Percentiles rank a stretch among this genome's conserved stretches.
Evolutionary conservation across 1,140 invertebrate genomes (phyloP).

Genomic region (Vollenhovia emeryi): DNA sequence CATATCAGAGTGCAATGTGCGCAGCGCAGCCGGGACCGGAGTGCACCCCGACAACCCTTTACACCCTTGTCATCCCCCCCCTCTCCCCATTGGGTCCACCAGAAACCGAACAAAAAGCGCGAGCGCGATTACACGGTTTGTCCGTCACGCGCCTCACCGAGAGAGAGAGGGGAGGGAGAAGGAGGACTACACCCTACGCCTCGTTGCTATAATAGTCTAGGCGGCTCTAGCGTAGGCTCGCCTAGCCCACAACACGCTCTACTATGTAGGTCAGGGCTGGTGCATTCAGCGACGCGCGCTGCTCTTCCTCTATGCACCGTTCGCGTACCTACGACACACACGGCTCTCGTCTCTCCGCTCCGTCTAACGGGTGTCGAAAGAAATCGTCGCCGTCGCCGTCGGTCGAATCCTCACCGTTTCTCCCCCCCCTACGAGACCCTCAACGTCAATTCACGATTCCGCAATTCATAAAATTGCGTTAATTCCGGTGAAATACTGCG

Average conservation of each 20-base stretch:
- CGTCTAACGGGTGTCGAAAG: constrained; percentile 75
- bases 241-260: constrained; percentile 84
- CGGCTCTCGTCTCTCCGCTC: constrained; percentile 47
- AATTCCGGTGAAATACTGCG: background rate
- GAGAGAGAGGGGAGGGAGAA: constrained; percentile 31
- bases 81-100: background rate
- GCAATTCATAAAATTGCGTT: background rate
- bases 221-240: constrained; percentile 80
- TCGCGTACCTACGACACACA: constrained; percentile 70
- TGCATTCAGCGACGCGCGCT: constrained; percentile 83
- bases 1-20: background rate
- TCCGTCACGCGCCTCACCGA: constrained; percentile 30
- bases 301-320: constrained; percentile 83
- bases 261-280: constrained; percentile 86
- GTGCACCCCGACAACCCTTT: constrained; percentile 6
- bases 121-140: constrained; percentile 48
- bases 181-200: constrained; percentile 65
- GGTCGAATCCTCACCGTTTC: background rate
- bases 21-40: background rate
- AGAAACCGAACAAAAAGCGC: constrained; percentile 22
- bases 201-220: constrained; percentile 83
- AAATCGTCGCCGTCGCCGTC: background rate
- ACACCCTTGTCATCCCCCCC: background rate
- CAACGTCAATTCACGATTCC: background rate
- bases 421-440: background rate